These are phyloP conservation scores for Kryptolebias ocellatus DNA, from an alignment of 2,797 vertebrate genomes.

Conservation along the genomic window DNA sequence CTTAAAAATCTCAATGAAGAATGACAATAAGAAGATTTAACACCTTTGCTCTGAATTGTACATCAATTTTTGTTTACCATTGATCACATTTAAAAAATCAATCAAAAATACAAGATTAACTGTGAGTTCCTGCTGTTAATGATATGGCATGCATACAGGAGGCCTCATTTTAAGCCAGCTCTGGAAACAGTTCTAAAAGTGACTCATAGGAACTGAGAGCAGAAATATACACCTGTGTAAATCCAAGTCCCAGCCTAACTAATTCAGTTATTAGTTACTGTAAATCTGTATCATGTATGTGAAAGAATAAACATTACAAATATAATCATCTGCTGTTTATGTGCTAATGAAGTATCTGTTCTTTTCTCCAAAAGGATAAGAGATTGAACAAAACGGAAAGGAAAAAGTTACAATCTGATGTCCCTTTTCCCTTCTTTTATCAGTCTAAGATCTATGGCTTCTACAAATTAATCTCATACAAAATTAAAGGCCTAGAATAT, in stretches of 20 bases:
- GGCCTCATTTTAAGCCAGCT: slow-evolving; percentile 48
- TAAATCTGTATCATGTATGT: slow-evolving; percentile 76
- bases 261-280: slow-evolving; percentile 81
- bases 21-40: slow-evolving; percentile 12
- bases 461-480: too few relatives aligned
- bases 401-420: slow-evolving; percentile 15
- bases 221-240: slow-evolving; percentile 34
- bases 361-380: slow-evolving; percentile 44
- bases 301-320: slow-evolving; percentile 80
- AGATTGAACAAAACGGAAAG: slow-evolving; percentile 7
- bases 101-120: slow-evolving; percentile 30
- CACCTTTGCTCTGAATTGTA: slow-evolving; percentile 17
- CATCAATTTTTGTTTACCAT: slow-evolving; percentile 31
- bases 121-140: slow-evolving; percentile 42
- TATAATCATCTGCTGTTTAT: slow-evolving; percentile 78
- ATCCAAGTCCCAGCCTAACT: slow-evolving; percentile 62
- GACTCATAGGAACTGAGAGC: too few relatives aligned
- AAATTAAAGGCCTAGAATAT: too few relatives aligned
- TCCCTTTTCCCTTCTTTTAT: background rate
- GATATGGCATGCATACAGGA: slow-evolving; percentile 35
- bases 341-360: slow-evolving; percentile 74
- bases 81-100: slow-evolving; percentile 17
- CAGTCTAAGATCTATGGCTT: too few relatives aligned
- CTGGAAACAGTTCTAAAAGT: slow-evolving; percentile 17
- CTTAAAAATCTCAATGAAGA: slow-evolving; percentile 4